Conservation (phyloP, 1,140 invertebrate species). For the Spodoptera frugiperda region DNA sequence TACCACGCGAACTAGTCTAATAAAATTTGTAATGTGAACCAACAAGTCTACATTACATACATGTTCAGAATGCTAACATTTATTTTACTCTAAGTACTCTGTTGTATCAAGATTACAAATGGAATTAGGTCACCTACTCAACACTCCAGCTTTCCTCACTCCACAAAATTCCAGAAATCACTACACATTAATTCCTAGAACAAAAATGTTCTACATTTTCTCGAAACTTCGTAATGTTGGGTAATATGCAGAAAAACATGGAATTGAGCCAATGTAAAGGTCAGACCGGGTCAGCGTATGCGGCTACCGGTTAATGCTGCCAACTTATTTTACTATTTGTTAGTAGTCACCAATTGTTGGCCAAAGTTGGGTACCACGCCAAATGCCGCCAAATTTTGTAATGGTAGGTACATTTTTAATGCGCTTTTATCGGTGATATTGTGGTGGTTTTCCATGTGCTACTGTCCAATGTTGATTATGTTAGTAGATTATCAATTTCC, state of each 20-base stretch:
- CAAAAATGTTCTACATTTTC: slow-evolving; percentile 10
- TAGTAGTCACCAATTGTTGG: slow-evolving; percentile 29
- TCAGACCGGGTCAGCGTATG: slow-evolving; percentile 22
- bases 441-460: not conserved
- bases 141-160: not conserved
- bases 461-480: too few relatives aligned
- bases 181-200: not conserved
- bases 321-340: slow-evolving; percentile 40
- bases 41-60: too few relatives aligned
- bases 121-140: not conserved
- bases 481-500: too few relatives aligned
- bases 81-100: too few relatives aligned
- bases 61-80: too few relatives aligned
- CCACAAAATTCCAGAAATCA: slow-evolving; percentile 3
- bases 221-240: slow-evolving; percentile 8
- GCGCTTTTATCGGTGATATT: not conserved
- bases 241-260: slow-evolving; percentile 31
- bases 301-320: slow-evolving; percentile 34
- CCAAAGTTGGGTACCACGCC: slow-evolving; percentile 1
- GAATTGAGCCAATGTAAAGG: slow-evolving; percentile 45
- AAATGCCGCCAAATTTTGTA: slow-evolving; percentile 30
- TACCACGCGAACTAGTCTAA: too few relatives aligned
- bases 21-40: too few relatives aligned
- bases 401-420: slow-evolving; percentile 14
- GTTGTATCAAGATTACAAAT: not conserved